Base-by-base conservation (phyloP, 2,888 invertebrate species). In the Tipula lateralis region DNA sequence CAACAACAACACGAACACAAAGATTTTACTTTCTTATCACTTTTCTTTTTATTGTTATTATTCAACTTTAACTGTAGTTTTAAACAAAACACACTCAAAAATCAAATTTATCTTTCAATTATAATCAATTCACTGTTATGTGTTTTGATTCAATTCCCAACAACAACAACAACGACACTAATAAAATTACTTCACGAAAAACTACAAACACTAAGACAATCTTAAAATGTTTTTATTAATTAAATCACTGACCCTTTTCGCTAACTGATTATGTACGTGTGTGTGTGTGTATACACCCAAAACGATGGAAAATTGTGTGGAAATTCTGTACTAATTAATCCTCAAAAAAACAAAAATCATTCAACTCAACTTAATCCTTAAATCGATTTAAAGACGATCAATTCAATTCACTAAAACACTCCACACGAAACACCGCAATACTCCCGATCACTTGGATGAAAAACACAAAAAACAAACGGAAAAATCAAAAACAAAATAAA, bases 1-100 rank as follows among this genome's bases (percentile, higher is more conserved):
- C 39, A 39, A 39, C 9, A 44, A n/a, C n/a, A n/a, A 66, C 6
- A 66, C 24, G 2, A 9, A 66, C 24, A 66, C 19, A 66, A 66
- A 24, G 66, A 66, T 66, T 66, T 66, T 66, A 66, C 66, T 66
- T 66, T 66, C 66, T 66, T 66, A 66, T 66, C 66, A 66, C 66
- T 66, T 66, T 66, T 66, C 66, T 66, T 66, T 66, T 66, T 66
- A 66, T 66, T 66, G 66, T 66, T 66, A 66, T 66, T 66, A 66
- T 66, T 66, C 66, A 66, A 66, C 66, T 66, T 66, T 66, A 66
- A 66, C 66, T 66, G 66, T 66, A 66, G 24, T 66, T n/a, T 66
- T 66, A 66, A 66, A 66, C n/a, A 66, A 66, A 66, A 66, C 66
- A 66, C 44, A 44, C 44, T n/a, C 36, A 66, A 66, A 66, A 66